Evolutionary conservation across 1,140 invertebrate genomes (phyloP).

Genomic region (Drosophila grimshawi): DNA sequence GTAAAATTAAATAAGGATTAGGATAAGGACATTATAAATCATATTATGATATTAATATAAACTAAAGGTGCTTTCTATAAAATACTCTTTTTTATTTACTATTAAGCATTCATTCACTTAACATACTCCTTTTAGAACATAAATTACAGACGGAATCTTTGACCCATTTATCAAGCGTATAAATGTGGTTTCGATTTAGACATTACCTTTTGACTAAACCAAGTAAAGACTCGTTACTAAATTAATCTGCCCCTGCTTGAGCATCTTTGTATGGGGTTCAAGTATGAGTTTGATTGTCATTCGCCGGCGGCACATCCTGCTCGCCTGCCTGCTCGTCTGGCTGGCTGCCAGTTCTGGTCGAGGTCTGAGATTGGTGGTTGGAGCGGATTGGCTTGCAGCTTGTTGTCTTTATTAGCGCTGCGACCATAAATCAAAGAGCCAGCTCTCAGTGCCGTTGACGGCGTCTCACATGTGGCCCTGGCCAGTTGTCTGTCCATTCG

Average conservation of each 20-base stretch:
- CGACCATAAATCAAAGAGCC: conserved; percentile 77
- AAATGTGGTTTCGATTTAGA: not conserved
- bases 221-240: conserved; percentile 1
- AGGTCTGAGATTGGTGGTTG: conserved; percentile 11
- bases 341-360: not conserved
- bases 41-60: too few species aligned
- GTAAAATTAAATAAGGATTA: too few species aligned
- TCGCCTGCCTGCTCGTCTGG: conserved; percentile 16
- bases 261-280: conserved; percentile 30
- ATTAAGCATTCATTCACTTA: not conserved
- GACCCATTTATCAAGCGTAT: not conserved
- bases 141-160: not conserved
- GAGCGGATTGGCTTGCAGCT: conserved; percentile 66
- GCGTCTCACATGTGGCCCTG: conserved; percentile 69
- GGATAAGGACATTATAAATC: too few species aligned
- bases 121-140: not conserved
- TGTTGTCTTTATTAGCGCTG: conserved; percentile 80
- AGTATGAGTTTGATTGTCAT: conserved; percentile 64
- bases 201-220: not conserved
- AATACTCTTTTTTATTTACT: not conserved
- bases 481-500: conserved; percentile 31
- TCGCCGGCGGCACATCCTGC: conserved; percentile 72
- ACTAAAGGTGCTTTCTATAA: too few species aligned
- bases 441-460: conserved; percentile 60
- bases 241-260: not conserved